Base-by-base conservation (phyloP, 2,888 invertebrate genomes). In the Timema podura region DNA sequence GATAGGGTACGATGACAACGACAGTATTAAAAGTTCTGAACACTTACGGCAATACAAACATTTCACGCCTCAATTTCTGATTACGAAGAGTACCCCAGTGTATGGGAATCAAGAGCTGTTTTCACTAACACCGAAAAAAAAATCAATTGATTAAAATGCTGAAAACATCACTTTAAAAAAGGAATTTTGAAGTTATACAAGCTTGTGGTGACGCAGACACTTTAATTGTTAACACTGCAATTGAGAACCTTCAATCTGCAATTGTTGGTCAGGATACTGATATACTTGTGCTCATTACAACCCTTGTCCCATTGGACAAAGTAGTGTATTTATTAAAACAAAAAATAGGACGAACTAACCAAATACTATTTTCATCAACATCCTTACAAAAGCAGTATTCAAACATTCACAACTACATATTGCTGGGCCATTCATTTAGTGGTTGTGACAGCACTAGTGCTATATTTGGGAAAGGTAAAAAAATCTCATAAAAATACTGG, bases 401-500 rank as follows among this genome's bases (percentile, higher is more conserved):
- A 49, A 49, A 49, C 13, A 49, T 49, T 49, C 9, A 49, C 49
- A n/a, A 49, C 49, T n/a, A n/a, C n/a, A n/a, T n/a, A n/a, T n/a
- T n/a, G n/a, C n/a, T n/a, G n/a, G n/a, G n/a, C n/a, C n/a, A 49
- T 49, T 49, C 49, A 49, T 13, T 49, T 9, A 49, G 49, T 49
- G 49, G 49, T 13, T 49, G 49, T 49, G 49, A 49, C 49, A 49
- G 49, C 49, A 49, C 9, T 49, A 9, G 11, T n/a, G n/a, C n/a
- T n/a, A n/a, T 49, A 49, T 49, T 49, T 49, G 49, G 49, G 9
- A 49, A 49, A 49, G 49, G 49, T 49, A n/a, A 49, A 49, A 49
- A 49, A 49, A n/a, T n/a, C n/a, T n/a, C n/a, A n/a, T n/a, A n/a
- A n/a, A n/a, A n/a, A n/a, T n/a, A n/a, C n/a, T n/a, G n/a, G n/a